Evolutionary conservation across 2,888 invertebrate genomes (phyloP).

Genomic region (Drosophila atripex): DNA sequence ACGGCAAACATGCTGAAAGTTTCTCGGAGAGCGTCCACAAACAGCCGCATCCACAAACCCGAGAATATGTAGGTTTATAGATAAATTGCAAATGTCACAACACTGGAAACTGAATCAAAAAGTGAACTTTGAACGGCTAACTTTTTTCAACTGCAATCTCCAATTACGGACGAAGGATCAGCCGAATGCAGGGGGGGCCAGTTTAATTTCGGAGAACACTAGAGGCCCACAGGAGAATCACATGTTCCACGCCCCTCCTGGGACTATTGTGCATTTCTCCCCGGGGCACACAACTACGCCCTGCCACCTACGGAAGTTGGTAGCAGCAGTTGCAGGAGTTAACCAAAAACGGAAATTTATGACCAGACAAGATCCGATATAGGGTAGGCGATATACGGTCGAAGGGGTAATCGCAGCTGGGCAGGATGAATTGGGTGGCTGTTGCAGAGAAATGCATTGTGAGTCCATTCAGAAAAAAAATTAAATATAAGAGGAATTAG

Average conservation of each 20-base stretch:
- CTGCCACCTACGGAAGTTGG: conserved; percentile 17
- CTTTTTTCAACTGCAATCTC: conserved; percentile 73
- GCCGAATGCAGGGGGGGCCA: conserved; percentile 6
- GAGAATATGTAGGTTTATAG: conserved; percentile 19
- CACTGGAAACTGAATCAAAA: conserved; percentile 52
- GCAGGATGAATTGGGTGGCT: background rate
- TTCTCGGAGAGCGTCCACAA: conserved; percentile 11
- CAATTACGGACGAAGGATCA: conserved; percentile 66
- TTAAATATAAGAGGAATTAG: too few relatives aligned
- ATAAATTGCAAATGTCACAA: conserved; percentile 41
- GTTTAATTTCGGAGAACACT: conserved; percentile 8
- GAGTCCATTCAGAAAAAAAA: too few relatives aligned
- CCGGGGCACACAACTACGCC: background rate
- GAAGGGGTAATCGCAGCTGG: background rate
- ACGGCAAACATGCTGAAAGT: conserved; percentile 61
- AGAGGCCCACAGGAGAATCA: conserved; percentile 20
- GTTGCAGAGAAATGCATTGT: background rate
- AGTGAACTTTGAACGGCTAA: conserved; percentile 69
- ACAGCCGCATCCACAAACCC: conserved; percentile 10
- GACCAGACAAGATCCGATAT: conserved; percentile 52
- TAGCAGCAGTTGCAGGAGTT: conserved; percentile 48
- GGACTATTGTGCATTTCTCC: conserved; percentile 2
- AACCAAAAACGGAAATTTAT: conserved; percentile 72
- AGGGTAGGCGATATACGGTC: conserved; percentile 11
- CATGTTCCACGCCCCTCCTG: conserved; percentile 12